Evolutionary conservation across 2,797 vertebrate genomes (phyloP).

Genomic region (Lacerta agilis): DNA sequence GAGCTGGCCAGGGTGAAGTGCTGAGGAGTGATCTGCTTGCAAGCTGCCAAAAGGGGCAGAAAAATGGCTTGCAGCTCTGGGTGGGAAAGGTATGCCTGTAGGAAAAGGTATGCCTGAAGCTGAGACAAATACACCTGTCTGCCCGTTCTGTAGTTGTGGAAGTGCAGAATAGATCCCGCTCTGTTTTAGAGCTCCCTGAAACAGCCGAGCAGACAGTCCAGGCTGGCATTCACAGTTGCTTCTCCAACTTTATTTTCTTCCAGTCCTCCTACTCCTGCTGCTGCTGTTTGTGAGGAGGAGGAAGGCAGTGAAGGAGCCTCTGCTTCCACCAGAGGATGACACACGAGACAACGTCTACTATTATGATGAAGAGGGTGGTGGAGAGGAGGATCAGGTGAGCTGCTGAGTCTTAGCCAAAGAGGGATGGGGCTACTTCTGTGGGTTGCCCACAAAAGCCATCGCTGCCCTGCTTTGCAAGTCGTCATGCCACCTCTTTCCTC

Average conservation of each 20-base stretch:
- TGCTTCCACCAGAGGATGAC: conserved; percentile 86
- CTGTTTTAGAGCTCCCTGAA: neutral
- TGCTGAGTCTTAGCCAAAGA: neutral
- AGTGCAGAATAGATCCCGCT: neutral
- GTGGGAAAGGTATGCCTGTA: no score
- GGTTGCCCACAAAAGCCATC: neutral
- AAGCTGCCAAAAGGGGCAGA: no score
- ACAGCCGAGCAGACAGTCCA: neutral
- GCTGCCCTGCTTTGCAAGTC: neutral
- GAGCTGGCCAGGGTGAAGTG: no score
- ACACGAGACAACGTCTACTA: conserved; percentile 91
- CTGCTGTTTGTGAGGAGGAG: conserved; percentile 82
- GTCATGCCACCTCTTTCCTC: neutral
- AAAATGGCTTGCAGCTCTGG: neutral
- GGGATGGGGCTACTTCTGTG: neutral
- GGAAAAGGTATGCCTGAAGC: neutral
- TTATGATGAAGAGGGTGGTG: conserved; percentile 93
- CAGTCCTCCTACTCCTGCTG: conserved; percentile 84
- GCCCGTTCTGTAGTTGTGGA: neutral
- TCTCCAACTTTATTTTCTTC: no score
- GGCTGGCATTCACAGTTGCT: neutral
- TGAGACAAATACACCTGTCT: neutral
- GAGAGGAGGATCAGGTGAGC: conserved; percentile 94
- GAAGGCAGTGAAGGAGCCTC: conserved; percentile 83
- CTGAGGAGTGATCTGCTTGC: neutral